Evolutionary conservation across 2,888 invertebrate species (phyloP).

Genomic region (Pandemis cinnamomeana): DNA sequence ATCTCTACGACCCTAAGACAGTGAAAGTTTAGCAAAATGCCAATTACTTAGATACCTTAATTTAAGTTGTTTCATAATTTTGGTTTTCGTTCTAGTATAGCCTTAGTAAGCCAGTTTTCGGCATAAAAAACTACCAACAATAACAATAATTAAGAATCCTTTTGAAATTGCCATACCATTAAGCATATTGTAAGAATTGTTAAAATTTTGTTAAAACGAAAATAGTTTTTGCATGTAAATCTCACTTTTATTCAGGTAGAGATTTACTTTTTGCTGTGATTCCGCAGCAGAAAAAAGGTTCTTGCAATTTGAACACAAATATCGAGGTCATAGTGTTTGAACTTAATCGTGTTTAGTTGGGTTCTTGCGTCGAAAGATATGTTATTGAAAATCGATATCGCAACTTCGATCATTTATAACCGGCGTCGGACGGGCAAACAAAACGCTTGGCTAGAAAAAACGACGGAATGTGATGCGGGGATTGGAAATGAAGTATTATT

Average conservation of each 20-base stretch:
- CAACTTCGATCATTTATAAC: constrained; percentile 82
- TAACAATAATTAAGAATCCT: constrained; percentile 28
- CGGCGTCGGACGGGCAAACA: constrained; percentile 78
- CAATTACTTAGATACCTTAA: no score
- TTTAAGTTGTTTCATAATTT: not conserved
- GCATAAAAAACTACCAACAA: not conserved
- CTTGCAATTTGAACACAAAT: constrained; percentile 28
- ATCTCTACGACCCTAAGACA: no score
- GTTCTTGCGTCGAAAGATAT: constrained; percentile 49
- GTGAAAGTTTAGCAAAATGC: no score
- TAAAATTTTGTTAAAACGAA: constrained; percentile 51
- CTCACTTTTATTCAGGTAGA: constrained; percentile 70
- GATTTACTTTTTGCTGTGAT: constrained; percentile 50
- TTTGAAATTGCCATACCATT: constrained; percentile 25
- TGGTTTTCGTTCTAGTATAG: not conserved
- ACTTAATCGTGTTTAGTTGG: constrained; percentile 33
- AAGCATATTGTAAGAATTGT: constrained; percentile 32
- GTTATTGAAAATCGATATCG: constrained; percentile 75
- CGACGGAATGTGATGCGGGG: constrained; percentile 69
- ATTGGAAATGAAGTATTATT: constrained; percentile 81
- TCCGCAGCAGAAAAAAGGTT: constrained; percentile 7
- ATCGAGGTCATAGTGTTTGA: constrained; percentile 46
- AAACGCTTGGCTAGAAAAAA: constrained; percentile 70
- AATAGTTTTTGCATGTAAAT: constrained; percentile 59
- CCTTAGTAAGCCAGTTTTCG: not conserved